A percentile compares a stretch with the other conserved stretches of the same genome.
Evolutionary conservation across 1,140 invertebrate genomes (phyloP).

Genomic region (Conopomorpha cramerella): DNA sequence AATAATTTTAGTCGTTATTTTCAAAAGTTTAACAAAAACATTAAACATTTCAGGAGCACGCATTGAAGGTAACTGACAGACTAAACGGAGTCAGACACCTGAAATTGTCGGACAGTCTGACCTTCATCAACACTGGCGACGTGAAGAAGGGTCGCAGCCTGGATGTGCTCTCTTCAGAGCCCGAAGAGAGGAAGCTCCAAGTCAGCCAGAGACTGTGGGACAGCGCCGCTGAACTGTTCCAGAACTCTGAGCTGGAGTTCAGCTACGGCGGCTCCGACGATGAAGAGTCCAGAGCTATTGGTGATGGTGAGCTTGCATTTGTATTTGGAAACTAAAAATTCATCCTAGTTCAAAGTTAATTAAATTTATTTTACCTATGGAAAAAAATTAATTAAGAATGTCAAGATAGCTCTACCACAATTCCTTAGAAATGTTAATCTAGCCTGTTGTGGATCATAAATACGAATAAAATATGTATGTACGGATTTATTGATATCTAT

Average conservation of each 20-base stretch:
- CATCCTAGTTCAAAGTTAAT: background rate
- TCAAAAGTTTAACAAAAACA: too few relatives aligned
- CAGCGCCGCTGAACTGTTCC: constrained; percentile 22
- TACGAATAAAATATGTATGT: background rate
- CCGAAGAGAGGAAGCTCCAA: constrained; percentile 24
- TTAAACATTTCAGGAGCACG: constrained; percentile 42
- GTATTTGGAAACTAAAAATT: background rate
- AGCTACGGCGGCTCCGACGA: constrained; percentile 25
- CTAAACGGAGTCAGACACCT: constrained; percentile 29
- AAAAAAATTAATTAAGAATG: background rate
- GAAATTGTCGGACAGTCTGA: constrained; percentile 32
- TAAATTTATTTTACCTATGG: background rate
- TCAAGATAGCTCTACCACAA: too few relatives aligned
- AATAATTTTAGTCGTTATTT: too few relatives aligned
- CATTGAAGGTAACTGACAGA: constrained; percentile 26
- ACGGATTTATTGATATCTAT: background rate
- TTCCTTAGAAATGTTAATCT: background rate
- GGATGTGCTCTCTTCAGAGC: constrained; percentile 27
- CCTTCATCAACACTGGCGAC: constrained; percentile 33
- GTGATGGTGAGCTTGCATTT: constrained; percentile 18
- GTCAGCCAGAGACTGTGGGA: constrained; percentile 33
- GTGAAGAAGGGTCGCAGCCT: constrained; percentile 29
- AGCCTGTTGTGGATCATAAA: too few relatives aligned
- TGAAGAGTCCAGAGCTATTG: constrained; percentile 27
- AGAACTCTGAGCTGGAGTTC: constrained; percentile 34